A percentile compares a stretch with the other conserved stretches of the same genome.
Evolutionary conservation across 2,113 vertebrate species (phyloP).

Genomic region (Corydoras sp.): DNA sequence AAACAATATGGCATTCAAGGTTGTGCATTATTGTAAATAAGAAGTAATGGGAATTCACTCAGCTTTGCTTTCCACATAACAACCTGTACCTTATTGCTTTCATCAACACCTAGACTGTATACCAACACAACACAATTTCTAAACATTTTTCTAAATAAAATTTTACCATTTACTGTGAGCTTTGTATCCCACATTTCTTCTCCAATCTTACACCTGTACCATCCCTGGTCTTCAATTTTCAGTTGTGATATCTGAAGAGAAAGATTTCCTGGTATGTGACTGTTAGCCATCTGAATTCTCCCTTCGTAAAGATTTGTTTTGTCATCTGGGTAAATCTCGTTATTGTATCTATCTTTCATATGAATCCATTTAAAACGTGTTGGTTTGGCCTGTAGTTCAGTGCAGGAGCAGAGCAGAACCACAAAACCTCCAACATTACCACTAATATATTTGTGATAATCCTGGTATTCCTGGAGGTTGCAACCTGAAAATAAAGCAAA

Average conservation of each 20-base stretch:
- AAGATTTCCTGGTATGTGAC: conserved; percentile 2
- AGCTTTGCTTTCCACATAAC: too few relatives aligned
- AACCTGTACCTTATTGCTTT: too few relatives aligned
- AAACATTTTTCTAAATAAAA: neutral
- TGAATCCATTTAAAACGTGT: neutral
- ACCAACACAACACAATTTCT: neutral
- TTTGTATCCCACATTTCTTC: neutral
- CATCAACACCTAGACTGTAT: neutral
- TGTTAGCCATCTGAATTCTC: conserved; percentile 3
- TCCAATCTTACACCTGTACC: neutral
- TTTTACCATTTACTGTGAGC: neutral
- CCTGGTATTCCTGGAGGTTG: neutral
- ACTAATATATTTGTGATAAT: neutral
- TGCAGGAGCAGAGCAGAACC: conserved; percentile 12
- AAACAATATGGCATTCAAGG: too few relatives aligned
- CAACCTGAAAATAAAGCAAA: conserved; percentile 5
- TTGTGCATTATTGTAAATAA: too few relatives aligned
- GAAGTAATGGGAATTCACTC: too few relatives aligned
- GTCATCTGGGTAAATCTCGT: neutral
- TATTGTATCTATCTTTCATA: neutral
- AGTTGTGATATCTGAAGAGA: conserved; percentile 20
- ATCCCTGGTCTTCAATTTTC: neutral
- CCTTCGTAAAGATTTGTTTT: neutral
- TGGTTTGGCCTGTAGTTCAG: conserved; percentile 3
- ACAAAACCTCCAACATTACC: conserved; percentile 6